A percentile compares a stretch with the other conserved stretches of the same genome.
Conservation (phyloP, 2,797 vertebrate species). For the Chelon auratus region DNA sequence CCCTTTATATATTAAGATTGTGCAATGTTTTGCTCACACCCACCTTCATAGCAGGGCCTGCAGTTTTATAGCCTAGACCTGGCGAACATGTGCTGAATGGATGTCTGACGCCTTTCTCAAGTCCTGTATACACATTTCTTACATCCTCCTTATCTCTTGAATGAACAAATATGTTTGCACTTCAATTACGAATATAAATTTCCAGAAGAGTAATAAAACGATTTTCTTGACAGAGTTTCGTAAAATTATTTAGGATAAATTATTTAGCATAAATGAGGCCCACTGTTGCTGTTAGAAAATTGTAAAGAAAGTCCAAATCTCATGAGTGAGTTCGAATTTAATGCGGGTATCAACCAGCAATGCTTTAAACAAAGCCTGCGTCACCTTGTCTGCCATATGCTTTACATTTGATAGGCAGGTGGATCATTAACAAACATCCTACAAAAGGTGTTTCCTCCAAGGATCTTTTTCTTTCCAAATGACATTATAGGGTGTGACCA, state of each 20-base stretch:
- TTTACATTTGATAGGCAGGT: conserved; percentile 14
- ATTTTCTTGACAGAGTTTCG: not conserved
- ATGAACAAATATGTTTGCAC: conserved; percentile 51
- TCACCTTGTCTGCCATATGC: conserved; percentile 40
- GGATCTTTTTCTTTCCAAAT: not conserved
- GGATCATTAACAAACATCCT: conserved; percentile 38
- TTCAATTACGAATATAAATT: not conserved
- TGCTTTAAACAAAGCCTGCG: not conserved
- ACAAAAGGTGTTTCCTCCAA: not conserved
- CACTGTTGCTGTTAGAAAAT: not conserved
- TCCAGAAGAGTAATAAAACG: conserved; percentile 13
- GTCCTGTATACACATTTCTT: conserved; percentile 41
- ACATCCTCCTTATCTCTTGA: conserved; percentile 45
- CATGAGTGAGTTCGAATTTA: not conserved
- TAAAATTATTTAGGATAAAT: not conserved
- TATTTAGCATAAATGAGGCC: not conserved
- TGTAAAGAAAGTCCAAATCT: not conserved
- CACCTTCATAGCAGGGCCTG: conserved; percentile 16
- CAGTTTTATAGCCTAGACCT: conserved; percentile 54
- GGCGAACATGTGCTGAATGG: conserved; percentile 56
- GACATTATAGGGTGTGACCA: not conserved
- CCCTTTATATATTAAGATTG: conserved; percentile 79
- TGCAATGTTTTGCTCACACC: conserved; percentile 45
- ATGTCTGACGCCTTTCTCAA: conserved; percentile 49
- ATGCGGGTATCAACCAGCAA: not conserved